Conservation (phyloP, 2,888 invertebrate species). For the Mythimna ferrago region DNA sequence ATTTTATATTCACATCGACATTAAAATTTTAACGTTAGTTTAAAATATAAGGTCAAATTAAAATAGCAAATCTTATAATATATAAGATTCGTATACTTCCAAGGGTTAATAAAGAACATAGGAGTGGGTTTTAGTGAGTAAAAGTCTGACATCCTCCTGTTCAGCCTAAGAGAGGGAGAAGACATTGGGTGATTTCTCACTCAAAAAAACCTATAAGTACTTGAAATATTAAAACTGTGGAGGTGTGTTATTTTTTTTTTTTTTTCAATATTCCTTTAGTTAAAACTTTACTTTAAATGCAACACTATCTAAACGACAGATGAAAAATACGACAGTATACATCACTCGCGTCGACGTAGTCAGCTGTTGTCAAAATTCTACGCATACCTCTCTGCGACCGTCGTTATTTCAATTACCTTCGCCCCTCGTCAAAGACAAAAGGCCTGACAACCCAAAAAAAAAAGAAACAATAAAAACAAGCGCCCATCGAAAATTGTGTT, state of each 20-base stretch:
- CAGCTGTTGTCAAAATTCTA: slow-evolving; percentile 89
- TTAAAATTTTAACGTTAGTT: neutral
- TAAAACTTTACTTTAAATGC: slow-evolving; percentile 13
- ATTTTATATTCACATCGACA: neutral
- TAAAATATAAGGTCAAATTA: neutral
- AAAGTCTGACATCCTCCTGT: no score
- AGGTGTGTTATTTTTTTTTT: neutral
- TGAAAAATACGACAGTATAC: slow-evolving; percentile 62
- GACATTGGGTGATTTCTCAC: no score
- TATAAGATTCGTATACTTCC: no score
- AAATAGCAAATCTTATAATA: neutral
- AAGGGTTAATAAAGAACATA: no score
- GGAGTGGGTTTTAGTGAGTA: no score
- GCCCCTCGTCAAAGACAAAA: slow-evolving; percentile 90
- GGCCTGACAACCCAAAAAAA: slow-evolving; percentile 82
- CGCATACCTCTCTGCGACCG: slow-evolving; percentile 84
- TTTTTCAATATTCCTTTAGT: neutral
- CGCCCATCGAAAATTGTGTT: slow-evolving; percentile 76
- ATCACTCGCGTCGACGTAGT: slow-evolving; percentile 67
- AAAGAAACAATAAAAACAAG: slow-evolving; percentile 76
- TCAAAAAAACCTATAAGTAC: no score
- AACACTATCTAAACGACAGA: slow-evolving; percentile 57
- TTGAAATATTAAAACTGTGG: neutral
- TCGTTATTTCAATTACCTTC: slow-evolving; percentile 90
- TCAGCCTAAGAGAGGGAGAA: no score